Conservation (phyloP, 2,888 invertebrate genomes). For the Polydesmus complanatus region DNA sequence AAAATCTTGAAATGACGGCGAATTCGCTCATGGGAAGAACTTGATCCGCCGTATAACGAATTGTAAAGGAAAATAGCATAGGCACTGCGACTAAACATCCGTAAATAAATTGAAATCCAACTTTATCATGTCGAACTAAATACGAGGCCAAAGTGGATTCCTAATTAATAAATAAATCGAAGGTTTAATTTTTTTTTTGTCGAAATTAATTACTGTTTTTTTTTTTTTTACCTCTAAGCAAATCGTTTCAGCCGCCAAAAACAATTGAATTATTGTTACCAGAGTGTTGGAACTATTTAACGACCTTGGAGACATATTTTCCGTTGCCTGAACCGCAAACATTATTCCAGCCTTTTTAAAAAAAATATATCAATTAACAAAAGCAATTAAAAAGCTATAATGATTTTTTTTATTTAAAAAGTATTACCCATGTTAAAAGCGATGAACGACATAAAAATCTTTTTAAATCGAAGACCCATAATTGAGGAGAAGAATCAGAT, state of each 20-base stretch:
- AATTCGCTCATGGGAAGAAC: background rate
- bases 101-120: background rate
- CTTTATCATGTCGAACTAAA: background rate
- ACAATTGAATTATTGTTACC: background rate
- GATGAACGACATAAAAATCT: background rate
- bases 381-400: background rate
- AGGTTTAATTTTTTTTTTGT: background rate
- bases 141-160: background rate
- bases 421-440: background rate
- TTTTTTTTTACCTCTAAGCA: background rate
- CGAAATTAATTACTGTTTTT: background rate
- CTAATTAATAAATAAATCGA: background rate
- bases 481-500: background rate
- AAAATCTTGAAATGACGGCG: background rate
- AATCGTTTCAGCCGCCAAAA: background rate
- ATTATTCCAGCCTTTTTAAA: background rate
- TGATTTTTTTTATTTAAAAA: background rate
- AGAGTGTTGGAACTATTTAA: background rate
- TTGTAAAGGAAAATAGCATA: background rate
- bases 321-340: background rate
- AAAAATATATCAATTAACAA: background rate
- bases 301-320: background rate
- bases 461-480: background rate
- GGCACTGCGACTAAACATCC: background rate
- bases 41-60: background rate